These are phyloP conservation scores for Chaetodon trifascialis DNA, from an alignment of 2,113 vertebrate genomes.

Conservation along the genomic window DNA sequence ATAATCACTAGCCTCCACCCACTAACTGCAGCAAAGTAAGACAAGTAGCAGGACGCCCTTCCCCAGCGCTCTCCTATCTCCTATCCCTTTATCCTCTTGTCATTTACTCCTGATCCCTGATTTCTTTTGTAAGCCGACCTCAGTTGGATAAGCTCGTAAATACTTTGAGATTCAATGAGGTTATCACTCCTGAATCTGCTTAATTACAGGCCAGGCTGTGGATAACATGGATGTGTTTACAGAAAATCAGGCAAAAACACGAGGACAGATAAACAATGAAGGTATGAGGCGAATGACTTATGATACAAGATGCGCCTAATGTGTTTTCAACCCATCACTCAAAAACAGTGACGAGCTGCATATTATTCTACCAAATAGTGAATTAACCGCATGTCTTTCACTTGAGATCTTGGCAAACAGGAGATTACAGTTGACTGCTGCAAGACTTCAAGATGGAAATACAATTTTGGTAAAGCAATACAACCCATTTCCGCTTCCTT, in stretches of 20 bases:
- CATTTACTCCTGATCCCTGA: slow-evolving; percentile 75
- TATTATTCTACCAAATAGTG: slow-evolving; percentile 24
- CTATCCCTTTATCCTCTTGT: slow-evolving; percentile 76
- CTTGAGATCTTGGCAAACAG: slow-evolving; percentile 20
- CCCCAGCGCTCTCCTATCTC: slow-evolving; percentile 36
- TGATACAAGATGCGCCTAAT: slow-evolving; percentile 2
- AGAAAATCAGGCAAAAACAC: slow-evolving; percentile 46
- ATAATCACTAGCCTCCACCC: slow-evolving; percentile 15
- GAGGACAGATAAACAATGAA: slow-evolving; percentile 49
- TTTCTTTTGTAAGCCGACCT: slow-evolving; percentile 73
- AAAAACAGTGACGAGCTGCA: slow-evolving; percentile 30
- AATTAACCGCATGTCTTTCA: slow-evolving; percentile 9
- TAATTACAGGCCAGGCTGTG: slow-evolving; percentile 70
- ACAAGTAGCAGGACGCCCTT: slow-evolving; percentile 36
- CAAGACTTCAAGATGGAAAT: slow-evolving; percentile 43
- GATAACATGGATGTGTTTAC: slow-evolving; percentile 68
- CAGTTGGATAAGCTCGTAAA: slow-evolving; percentile 69
- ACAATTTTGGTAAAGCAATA: slow-evolving; percentile 44
- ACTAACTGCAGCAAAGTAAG: slow-evolving; percentile 42
- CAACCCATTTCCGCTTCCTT: slow-evolving; percentile 27
- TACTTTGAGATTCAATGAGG: slow-evolving; percentile 60
- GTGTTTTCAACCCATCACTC: slow-evolving; percentile 25
- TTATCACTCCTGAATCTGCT: slow-evolving; percentile 66
- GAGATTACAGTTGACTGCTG: slow-evolving; percentile 39
- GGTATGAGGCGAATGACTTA: slow-evolving; percentile 46